Evolutionary conservation across 1,140 invertebrate genomes (phyloP), one percentile per base, ranked within the genome.

Genomic region (Drosophila arawakana): DNA sequence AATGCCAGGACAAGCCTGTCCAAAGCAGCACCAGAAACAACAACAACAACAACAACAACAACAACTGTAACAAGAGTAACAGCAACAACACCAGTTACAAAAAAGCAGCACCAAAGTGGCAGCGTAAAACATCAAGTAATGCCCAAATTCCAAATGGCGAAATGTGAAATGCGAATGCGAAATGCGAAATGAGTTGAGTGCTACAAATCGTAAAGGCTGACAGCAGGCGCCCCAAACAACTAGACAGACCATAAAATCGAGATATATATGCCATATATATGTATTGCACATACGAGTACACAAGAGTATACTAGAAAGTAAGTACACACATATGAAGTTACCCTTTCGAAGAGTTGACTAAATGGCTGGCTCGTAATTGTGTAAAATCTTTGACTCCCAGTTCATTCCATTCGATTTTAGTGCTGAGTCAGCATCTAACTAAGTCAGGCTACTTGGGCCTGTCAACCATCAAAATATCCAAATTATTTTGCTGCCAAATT

Each of bases 161-260:
- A 83, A 76, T 82, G 81, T 62, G 76, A 83, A 83, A 15, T 80
- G 80, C 73, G 73, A 84, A 15, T 15, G 72, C 72, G 63, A 83
- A 84, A 85, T 85, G 82, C 70, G 84, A 86, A 86, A 86, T 86
- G 83, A 86, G 83, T 86, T 89, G 84, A 86, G 84, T 86, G 83
- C 83, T 89, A 83, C 84, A 89, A 86, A 86, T 86, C 84, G 83
- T 86, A 86, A 86, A 89, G 58, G 65, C 71, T 13, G 72, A 73
- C 70, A 72, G 52, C 66, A 75, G 62, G 52, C 54, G 62, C 46
- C 55, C 54, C 54, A 59, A 76, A 61, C 80, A 82, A 73, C 83
- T 83, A 86, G 83, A 78, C 80, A 59, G 52, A 47, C 76, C 69
- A 52, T 86, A 86, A 86, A 86, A 73, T 47, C 58, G 52, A 47